phyloP scores from a whole-genome alignment of 2,113 vertebrate genomes.

The Hypomesus transpacificus region DNA sequence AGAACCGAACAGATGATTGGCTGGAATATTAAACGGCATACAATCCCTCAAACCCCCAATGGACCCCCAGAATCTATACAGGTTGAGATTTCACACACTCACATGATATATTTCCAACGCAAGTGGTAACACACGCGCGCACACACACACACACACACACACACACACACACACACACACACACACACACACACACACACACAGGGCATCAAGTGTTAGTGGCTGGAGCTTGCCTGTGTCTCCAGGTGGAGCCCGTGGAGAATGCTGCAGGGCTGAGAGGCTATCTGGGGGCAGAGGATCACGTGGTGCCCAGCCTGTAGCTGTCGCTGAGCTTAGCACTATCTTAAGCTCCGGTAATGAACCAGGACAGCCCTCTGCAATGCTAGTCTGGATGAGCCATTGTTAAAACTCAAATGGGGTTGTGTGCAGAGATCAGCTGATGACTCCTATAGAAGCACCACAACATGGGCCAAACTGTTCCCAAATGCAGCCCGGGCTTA shows the following conservation, averaged over 20 bases:
- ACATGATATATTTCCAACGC: too few species aligned
- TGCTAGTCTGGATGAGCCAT: slow-evolving; percentile 1
- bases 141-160: too few species aligned
- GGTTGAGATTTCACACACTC: too few species aligned
- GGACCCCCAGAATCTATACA: too few species aligned
- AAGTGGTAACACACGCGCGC: too few species aligned
- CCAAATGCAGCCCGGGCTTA: slow-evolving; percentile 19
- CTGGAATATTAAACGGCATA: too few species aligned
- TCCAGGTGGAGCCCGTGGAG: not conserved
- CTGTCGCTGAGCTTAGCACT: not conserved
- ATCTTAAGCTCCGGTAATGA: slow-evolving; percentile 2
- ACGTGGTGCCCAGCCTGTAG: not conserved
- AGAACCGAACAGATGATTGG: too few species aligned
- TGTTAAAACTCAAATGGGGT: slow-evolving; percentile 11
- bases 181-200: too few species aligned
- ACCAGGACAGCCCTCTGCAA: not conserved
- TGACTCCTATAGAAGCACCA: not conserved
- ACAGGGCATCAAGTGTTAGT: too few species aligned
- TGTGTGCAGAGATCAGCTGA: slow-evolving; percentile 21
- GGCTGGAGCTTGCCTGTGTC: not conserved
- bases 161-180: too few species aligned
- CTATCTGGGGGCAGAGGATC: not conserved
- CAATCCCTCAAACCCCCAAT: too few species aligned
- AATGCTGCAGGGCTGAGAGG: not conserved
- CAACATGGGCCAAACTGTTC: not conserved